Conservation (phyloP, 2,113 vertebrate genomes). For the Nycticebus coucang region DNA sequence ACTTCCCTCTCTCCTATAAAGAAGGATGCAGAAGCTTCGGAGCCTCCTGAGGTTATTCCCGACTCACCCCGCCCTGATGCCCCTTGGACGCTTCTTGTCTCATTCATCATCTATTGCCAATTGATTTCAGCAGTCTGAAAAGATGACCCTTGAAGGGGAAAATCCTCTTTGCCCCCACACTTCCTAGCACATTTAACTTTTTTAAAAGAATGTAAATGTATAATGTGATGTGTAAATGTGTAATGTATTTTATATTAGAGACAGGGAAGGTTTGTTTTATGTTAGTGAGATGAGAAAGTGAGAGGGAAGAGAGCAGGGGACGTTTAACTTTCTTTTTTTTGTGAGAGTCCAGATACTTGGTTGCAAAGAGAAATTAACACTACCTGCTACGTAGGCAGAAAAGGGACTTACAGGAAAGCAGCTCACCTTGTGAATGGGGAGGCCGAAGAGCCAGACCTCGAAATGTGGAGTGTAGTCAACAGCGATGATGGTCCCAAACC, state of each 20-base stretch:
- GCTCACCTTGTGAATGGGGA: background rate
- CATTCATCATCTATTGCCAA: background rate
- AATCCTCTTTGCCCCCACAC: background rate
- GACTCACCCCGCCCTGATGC: background rate
- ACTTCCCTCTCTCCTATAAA: background rate
- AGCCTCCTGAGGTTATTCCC: background rate
- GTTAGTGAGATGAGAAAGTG: no score
- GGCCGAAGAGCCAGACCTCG: background rate
- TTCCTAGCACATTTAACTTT: background rate
- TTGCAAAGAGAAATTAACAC: background rate
- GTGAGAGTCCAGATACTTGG: background rate
- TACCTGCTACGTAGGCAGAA: background rate
- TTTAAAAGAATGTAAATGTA: no score
- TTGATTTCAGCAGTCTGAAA: background rate
- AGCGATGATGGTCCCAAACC: no score
- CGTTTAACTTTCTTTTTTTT: background rate
- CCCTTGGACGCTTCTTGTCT: background rate
- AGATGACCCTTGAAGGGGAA: background rate
- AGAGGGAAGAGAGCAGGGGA: no score
- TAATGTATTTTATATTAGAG: no score
- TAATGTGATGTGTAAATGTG: no score
- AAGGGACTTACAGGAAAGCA: background rate
- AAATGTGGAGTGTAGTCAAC: background rate
- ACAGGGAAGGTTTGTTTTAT: no score
- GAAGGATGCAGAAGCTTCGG: background rate